phyloP scores from a whole-genome alignment of 2,113 vertebrate genomes.

The Nothocercus julius region DNA sequence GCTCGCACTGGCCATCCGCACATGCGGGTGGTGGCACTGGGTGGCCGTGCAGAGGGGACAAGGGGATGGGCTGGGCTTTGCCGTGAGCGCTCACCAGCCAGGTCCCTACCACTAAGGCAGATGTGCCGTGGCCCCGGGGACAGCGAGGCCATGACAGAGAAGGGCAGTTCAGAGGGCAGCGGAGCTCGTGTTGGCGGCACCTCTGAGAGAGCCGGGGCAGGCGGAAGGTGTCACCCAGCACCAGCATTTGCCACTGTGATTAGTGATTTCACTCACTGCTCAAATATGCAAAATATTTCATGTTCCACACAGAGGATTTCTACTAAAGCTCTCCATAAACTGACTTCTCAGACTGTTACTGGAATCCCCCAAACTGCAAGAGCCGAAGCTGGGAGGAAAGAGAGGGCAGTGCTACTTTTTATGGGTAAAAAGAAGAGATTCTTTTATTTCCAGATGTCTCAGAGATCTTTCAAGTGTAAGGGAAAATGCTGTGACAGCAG shows the following conservation, averaged over 20 bases:
- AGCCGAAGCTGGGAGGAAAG: not conserved
- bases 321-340: slow-evolving; percentile 23
- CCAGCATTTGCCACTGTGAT: not conserved
- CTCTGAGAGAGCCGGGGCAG: not conserved
- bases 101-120: too few species aligned
- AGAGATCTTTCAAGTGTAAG: not conserved
- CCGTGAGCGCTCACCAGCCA: not conserved
- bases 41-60: too few species aligned
- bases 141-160: too few species aligned
- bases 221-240: not conserved
- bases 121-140: too few species aligned
- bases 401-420: not conserved
- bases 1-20: too few species aligned
- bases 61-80: not conserved
- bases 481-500: slow-evolving; percentile 11
- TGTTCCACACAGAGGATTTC: not conserved
- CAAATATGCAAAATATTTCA: slow-evolving; percentile 41
- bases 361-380: not conserved
- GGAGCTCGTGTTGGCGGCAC: not conserved
- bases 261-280: not conserved
- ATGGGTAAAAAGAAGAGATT: not conserved
- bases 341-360: not conserved
- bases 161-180: too few species aligned
- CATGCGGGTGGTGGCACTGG: too few species aligned
- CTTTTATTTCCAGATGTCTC: slow-evolving; percentile 35